Evolutionary conservation across 2,113 vertebrate species (phyloP).

Genomic region (Centropus bengalensis): DNA sequence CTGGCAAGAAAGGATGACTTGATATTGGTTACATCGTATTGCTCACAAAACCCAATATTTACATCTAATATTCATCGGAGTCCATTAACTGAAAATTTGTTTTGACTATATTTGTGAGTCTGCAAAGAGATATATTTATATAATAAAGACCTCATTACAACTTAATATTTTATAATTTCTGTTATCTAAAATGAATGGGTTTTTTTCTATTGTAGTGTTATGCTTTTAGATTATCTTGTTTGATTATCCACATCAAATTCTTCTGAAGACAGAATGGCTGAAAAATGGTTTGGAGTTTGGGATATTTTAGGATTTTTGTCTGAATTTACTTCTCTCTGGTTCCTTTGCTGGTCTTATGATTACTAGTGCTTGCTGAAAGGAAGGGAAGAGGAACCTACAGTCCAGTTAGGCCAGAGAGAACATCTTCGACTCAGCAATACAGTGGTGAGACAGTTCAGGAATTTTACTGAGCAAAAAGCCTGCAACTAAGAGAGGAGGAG

Average conservation of each 20-base stretch:
- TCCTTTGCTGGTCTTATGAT: neutral
- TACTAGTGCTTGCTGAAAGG: neutral
- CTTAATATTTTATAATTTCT: neutral
- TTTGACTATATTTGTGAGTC: neutral
- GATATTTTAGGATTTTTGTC: neutral
- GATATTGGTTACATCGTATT: neutral
- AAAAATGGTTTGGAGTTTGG: neutral
- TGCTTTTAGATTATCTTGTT: neutral
- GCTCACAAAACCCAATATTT: neutral
- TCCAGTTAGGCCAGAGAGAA: neutral
- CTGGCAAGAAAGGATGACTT: conserved; percentile 14
- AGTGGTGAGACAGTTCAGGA: neutral
- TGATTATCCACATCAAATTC: neutral
- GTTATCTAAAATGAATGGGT: neutral
- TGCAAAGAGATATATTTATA: neutral
- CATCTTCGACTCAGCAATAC: neutral
- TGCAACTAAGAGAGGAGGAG: fast-evolving
- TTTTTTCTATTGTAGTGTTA: neutral
- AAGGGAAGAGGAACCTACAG: neutral
- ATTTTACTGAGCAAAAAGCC: neutral
- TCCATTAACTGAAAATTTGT: neutral
- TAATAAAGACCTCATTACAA: neutral
- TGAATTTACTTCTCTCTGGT: neutral
- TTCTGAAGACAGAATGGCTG: neutral
- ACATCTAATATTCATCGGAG: neutral